phyloP scores from a whole-genome alignment of 2,113 vertebrate species.

The Axis porcinus region DNA sequence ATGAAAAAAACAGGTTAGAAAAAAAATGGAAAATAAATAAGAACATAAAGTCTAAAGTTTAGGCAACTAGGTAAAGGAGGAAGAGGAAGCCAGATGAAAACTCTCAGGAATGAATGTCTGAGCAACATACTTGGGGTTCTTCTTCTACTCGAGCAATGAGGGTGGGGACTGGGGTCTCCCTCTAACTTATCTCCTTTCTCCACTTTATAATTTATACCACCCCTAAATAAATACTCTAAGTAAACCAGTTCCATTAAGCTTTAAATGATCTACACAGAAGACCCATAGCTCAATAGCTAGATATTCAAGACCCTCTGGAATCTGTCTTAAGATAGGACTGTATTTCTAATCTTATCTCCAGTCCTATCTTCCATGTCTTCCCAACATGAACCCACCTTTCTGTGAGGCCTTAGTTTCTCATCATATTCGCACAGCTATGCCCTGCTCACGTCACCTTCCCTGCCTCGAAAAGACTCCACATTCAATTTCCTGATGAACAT shows the following conservation, averaged over 20 bases:
- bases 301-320: not conserved
- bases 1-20: not conserved
- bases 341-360: not conserved
- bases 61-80: not conserved
- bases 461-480: not conserved
- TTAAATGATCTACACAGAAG: not conserved
- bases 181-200: not conserved
- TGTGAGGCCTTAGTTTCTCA: not conserved
- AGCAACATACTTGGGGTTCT: not conserved
- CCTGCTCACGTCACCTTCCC: not conserved
- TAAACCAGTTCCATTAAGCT: not conserved
- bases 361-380: not conserved
- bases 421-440: not conserved
- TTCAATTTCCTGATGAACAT: not conserved
- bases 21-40: not conserved
- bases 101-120: not conserved
- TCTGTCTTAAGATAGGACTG: not conserved
- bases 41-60: not conserved
- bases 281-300: not conserved
- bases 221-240: not conserved
- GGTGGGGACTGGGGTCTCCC: not conserved
- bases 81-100: not conserved
- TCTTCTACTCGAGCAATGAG: not conserved
- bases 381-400: not conserved
- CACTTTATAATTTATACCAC: not conserved